Evolutionary conservation across 2,113 vertebrate species (phyloP).

Genomic region (Puffinus mauretanicus): DNA sequence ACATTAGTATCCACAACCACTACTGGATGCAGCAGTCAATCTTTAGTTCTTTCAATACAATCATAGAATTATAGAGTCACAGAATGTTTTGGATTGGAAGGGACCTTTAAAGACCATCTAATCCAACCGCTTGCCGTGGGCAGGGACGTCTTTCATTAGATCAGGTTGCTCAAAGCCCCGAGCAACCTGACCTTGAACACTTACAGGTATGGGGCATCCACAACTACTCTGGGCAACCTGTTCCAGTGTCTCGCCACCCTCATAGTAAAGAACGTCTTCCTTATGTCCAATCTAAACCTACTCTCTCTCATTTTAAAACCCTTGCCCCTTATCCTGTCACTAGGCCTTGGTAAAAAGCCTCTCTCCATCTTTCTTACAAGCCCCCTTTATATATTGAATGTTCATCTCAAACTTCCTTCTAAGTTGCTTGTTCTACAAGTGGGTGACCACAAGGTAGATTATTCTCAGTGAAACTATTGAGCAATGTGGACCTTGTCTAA

Average conservation of each 20-base stretch:
- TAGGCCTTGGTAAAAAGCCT: neutral
- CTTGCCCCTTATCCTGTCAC: neutral
- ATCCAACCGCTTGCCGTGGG: neutral
- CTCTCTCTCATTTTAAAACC: neutral
- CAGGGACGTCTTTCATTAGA: neutral
- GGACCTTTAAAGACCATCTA: neutral
- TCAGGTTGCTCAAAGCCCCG: neutral
- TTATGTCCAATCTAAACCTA: rapidly evolving
- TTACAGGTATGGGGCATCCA: neutral
- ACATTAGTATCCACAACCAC: neutral
- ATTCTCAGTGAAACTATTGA: neutral
- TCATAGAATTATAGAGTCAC: neutral
- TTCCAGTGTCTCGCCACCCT: neutral
- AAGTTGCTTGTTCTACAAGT: neutral
- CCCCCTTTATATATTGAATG: too few species aligned
- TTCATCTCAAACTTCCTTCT: neutral
- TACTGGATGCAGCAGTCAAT: neutral
- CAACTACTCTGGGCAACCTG: neutral
- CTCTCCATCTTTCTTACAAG: neutral
- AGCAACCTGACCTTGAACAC: neutral
- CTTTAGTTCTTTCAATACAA: neutral
- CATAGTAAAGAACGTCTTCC: neutral
- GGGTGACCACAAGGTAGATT: neutral
- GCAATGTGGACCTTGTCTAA: neutral
- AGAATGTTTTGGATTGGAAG: neutral